Evolutionary conservation across 2,113 vertebrate species (phyloP).

Genomic region (human): GRCh38 chr1:234487001-234487500

Average conservation of each 20-base stretch:
- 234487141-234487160: conserved; percentile 76
- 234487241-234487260: background rate
- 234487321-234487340: background rate
- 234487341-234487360: background rate
- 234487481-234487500: background rate
- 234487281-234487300: background rate
- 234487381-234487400: background rate
- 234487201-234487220: background rate
- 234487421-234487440: background rate
- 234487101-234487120: background rate
- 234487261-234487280: background rate
- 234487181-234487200: background rate
- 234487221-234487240: background rate
- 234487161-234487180: background rate
- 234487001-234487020: background rate
- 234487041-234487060: accelerated
- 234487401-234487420: background rate
- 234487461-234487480: background rate
- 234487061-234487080: background rate
- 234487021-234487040: background rate
- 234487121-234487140: conserved; percentile 73
- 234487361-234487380: background rate
- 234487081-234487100: background rate
- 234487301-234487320: background rate
- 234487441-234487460: background rate